A percentile compares a stretch with the other conserved stretches of the same genome.
Conservation (phyloP, 2,113 vertebrate species). For the Enhydra lutris region DNA sequence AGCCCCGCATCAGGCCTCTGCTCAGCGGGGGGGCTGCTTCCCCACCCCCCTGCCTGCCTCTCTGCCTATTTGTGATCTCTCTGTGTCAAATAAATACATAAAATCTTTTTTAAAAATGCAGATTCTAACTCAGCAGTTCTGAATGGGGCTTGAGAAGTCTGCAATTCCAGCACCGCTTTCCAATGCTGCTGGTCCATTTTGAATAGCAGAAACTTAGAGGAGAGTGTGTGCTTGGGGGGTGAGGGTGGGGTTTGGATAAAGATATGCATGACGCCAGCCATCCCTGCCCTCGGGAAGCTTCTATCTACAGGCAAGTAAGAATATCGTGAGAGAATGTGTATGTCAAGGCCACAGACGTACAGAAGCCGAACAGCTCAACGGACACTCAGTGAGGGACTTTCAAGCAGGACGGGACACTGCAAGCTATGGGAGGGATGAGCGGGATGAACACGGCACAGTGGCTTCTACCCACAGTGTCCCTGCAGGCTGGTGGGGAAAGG, state of each 20-base stretch:
- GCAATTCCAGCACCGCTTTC: background rate
- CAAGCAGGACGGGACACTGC: background rate
- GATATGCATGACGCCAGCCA: background rate
- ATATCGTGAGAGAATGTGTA: background rate
- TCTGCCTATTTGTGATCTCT: background rate
- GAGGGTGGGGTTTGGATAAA: background rate
- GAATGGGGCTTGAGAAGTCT: background rate
- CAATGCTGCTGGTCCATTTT: background rate
- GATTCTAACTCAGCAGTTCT: background rate
- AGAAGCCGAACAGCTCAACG: background rate
- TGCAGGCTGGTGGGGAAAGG: background rate
- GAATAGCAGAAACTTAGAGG: background rate
- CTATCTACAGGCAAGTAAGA: background rate
- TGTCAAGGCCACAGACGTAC: background rate
- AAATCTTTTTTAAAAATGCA: background rate
- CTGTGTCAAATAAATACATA: background rate
- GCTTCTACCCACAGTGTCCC: background rate
- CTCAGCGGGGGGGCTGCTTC: background rate
- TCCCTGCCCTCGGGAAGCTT: background rate
- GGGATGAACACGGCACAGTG: background rate
- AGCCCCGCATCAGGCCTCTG: rapidly evolving
- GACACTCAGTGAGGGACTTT: background rate
- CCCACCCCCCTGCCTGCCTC: background rate
- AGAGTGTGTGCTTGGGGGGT: too few relatives aligned
- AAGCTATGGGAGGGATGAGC: background rate